Base-by-base conservation (phyloP, 2,888 invertebrate genomes). In the Caenorhabditis doughertyi region DNA sequence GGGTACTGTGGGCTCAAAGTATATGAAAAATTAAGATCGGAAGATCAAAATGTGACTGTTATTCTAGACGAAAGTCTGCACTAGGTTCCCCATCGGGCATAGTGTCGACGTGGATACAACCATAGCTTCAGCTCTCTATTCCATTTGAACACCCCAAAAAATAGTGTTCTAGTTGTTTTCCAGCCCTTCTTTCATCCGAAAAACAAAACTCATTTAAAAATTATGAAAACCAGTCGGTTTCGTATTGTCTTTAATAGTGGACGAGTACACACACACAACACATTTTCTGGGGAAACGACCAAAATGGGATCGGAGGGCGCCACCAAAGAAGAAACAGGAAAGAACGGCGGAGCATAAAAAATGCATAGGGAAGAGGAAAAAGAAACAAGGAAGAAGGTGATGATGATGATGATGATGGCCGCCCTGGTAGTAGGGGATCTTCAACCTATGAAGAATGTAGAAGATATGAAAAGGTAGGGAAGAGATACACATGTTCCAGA, bases 331-430 rank as follows among this genome's bases (percentile, higher is more conserved):
- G 25, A 35, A 55, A 67, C 29, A 68, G 42, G 73, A 42, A 53
- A 68, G 62, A 72, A 72, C 62, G 72, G 62, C 29, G 53, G 39
- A 49, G 62, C 51, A 72, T 72, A 72, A 62, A 53, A 72, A 72
- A 72, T 72, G 72, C 72, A 72, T 72, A 53, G 58, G 44, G 56
- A 47, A 23, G 42, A 39, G n/a, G 51, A 13, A 25, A 56, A 39
- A 44, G 35, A 53, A 49, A 53, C 29, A 51, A 44, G n/a, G 49
- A 35, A 39, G 16, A 27, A n/a, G n/a, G n/a, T n/a, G n/a, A n/a
- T n/a, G 49, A 39, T 23, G 65, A n/a, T 51, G 65, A 51, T 65
- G 58, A 49, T 39, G 74, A 58, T 56, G 60, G 51, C 29, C 56
- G 27, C 55, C 56, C 21, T 44, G 64, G 39, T 11, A 53, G 55